Base-by-base conservation (phyloP, 2,888 invertebrate genomes). In the Agrilus biguttatus region DNA sequence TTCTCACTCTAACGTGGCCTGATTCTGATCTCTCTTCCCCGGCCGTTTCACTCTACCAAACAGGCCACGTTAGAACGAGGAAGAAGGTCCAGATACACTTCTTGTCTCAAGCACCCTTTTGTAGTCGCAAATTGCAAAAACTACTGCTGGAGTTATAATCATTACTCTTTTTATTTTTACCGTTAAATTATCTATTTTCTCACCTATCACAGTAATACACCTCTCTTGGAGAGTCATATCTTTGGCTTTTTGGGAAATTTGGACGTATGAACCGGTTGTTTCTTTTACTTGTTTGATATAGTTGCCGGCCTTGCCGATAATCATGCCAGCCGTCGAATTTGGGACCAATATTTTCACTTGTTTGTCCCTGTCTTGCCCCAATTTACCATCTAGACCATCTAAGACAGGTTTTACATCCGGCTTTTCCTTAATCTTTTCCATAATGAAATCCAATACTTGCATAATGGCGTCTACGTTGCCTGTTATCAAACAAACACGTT, bases 301-400 rank as follows among this genome's bases (percentile, higher is more conserved):
- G 70, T 89, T 88, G 56, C 93, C 93, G 45, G 87, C 90, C 68
- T 95, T 95, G 58, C 93, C 93, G 62, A 95, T 95, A 55, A 95
- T 92, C 93, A 95, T 93, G 57, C 93, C 93, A 46, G 93, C 93
- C 37, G 93, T 93, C 41, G 91, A 91, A 68, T 93, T 95, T 51
- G 93, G 93, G 67, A 95, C 92, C 57, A 95, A 71, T 59, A 95
- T 90, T 72, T 95, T 93, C 52, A 93, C 90, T 78, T 91, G 91
- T 66, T 89, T 90, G 61, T 91, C 91, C 57, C 91, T 77, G 59
- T 91, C 90, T 55, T 84, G 84, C 33, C 83, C 80, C 68, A 84
- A 80, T 69, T 89, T 89, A 47, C 80, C 77, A 62, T 87, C 87
- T 51, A 78, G 78, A 48, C 84, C 85, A 44, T 73, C 71, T 23